phyloP scores from a whole-genome alignment of 1,140 invertebrate species.

The Helicoverpa zea region DNA sequence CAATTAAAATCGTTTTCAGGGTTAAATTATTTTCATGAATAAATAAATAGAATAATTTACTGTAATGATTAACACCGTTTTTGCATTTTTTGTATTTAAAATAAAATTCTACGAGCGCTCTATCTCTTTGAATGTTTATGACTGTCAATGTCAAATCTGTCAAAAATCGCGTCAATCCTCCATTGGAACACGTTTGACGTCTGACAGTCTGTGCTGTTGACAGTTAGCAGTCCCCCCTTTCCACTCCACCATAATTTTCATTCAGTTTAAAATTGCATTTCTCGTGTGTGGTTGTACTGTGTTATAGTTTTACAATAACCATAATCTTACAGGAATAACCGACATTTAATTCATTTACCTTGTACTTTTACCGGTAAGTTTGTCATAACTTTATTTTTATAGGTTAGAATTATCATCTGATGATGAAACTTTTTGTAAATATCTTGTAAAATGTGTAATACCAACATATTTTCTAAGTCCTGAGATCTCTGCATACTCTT shows the following conservation, averaged over 20 bases:
- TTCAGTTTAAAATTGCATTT: neutral
- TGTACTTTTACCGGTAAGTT: neutral
- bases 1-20: neutral
- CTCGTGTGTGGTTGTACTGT: neutral
- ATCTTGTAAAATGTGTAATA: neutral
- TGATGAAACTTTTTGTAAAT: conserved; percentile 1
- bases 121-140: no score
- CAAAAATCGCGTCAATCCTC: neutral
- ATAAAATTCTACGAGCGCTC: no score
- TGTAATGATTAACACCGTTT: no score
- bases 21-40: no score
- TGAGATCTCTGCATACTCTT: no score
- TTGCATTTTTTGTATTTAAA: no score
- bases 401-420: conserved; percentile 20
- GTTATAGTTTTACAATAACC: neutral
- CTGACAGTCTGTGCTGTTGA: neutral
- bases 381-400: neutral
- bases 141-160: no score
- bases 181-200: neutral
- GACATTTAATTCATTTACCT: neutral
- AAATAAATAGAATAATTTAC: no score
- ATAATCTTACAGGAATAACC: neutral
- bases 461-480: no score
- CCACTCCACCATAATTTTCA: no score
- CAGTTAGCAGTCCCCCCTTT: no score